Evolutionary conservation across 1,140 invertebrate species (phyloP), one percentile per base, ranked within the genome.

Genomic region (Ptiloglossa arizonensis): DNA sequence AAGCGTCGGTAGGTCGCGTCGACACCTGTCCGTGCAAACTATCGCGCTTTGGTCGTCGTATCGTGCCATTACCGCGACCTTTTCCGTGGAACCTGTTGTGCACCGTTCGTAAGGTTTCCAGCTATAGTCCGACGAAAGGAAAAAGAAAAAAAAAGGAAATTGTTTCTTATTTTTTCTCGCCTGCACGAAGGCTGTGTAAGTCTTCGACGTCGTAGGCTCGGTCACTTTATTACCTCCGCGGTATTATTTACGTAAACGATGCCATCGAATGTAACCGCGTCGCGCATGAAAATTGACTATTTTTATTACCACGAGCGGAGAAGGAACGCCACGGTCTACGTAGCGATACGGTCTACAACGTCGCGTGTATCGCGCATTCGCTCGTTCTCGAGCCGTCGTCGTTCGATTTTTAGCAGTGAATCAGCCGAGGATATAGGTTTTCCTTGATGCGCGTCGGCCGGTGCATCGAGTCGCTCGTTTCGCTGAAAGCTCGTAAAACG

Each of bases 401-500:
- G 19, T 63, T 78, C 44, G 57, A 81, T 48, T 79, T 81, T 79
- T 73, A 73, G 57, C 44, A 38, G 46, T 46, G 67, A 78, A 81
- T 79, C 75, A 79, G 13, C 17, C 44, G 62, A 44, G 62, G 44
- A 48, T 66, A 81, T 72, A 46, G 74, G 52, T 50, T 71, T 67
- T 44, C 62, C 56, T 63, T 50, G 52, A 73, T 79, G 63, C 48
- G 41, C 5, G n/a, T 35, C 52, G 54, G 44, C 32, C 60, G 50
- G 60, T 81, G 66, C 67, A 22, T 80, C 63, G 73, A 22, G 44
- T 60, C 27, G 44, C 50, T 44, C 67, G 56, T 80, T n/a, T 59
- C 50, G 41, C 17, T 79, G 66, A 57, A 72, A 57, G 74, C 48
- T 79, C 80, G 57, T 81, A 81, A 79, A 81, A 72, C 80, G 80